Conservation (phyloP, 2,888 invertebrate species). For the Ophioninae sp. region DNA sequence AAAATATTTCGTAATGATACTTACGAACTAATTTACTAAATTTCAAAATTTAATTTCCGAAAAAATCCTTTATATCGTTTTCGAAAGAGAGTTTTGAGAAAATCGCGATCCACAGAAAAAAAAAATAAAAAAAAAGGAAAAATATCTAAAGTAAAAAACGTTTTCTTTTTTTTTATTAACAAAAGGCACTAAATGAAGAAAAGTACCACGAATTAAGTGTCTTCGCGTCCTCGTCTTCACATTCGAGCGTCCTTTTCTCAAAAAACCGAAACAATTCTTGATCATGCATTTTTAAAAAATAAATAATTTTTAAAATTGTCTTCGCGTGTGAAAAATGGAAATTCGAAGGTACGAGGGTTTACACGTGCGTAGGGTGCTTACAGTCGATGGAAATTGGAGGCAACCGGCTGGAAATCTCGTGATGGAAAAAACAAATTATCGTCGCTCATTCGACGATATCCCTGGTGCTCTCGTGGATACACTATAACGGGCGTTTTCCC, state of each 20-base stretch:
- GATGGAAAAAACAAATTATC: neutral
- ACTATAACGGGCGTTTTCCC: slow-evolving; percentile 38
- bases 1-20: too few relatives aligned
- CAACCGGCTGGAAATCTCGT: slow-evolving; percentile 7
- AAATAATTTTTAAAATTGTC: neutral
- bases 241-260: neutral
- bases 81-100: too few relatives aligned
- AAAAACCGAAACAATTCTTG: neutral
- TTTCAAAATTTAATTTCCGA: too few relatives aligned
- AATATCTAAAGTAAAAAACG: too few relatives aligned
- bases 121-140: too few relatives aligned
- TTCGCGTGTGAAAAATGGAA: neutral
- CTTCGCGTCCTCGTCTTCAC: neutral
- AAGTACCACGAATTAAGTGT: neutral
- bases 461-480: slow-evolving; percentile 4
- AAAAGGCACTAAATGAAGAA: too few relatives aligned
- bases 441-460: slow-evolving; percentile 9
- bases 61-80: too few relatives aligned
- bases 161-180: too few relatives aligned
- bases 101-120: too few relatives aligned
- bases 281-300: neutral
- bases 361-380: neutral
- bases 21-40: too few relatives aligned
- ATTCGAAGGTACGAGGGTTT: neutral
- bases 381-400: neutral